Evolutionary conservation across 2,888 invertebrate genomes (phyloP).

Genomic region (Crossocerus cetratus): DNA sequence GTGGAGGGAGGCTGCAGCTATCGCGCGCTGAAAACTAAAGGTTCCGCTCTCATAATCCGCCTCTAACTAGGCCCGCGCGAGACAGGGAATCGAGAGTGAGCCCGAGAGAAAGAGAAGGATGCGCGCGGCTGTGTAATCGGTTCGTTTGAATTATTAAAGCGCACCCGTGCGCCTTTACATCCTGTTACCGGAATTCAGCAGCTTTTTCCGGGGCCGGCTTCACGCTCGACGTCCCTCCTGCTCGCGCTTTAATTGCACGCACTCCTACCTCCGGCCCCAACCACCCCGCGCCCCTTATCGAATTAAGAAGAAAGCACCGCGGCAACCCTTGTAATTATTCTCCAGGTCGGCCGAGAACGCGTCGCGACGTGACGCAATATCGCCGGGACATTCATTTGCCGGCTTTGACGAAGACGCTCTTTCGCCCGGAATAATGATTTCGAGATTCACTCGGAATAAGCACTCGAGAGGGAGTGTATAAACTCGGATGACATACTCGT

Average conservation of each 20-base stretch:
- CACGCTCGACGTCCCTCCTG: background rate
- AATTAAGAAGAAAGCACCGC: background rate
- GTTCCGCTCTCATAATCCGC: slow-evolving; percentile 44
- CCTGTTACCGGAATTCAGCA: slow-evolving; percentile 16
- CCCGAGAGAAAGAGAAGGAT: background rate
- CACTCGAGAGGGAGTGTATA: too few species aligned
- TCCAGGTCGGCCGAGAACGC: too few species aligned
- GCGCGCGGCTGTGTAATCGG: slow-evolving; percentile 37
- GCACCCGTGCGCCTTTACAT: background rate
- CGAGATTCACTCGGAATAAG: too few species aligned
- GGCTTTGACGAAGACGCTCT: too few species aligned
- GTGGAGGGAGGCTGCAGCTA: slow-evolving; percentile 16
- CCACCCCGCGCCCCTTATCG: background rate
- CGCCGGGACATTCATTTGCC: too few species aligned
- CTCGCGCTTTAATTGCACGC: slow-evolving; percentile 5
- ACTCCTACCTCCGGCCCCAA: background rate
- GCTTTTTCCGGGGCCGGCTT: background rate
- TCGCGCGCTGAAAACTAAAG: slow-evolving; percentile 50
- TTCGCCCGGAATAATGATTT: too few species aligned
- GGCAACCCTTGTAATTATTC: background rate
- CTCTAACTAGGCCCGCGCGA: slow-evolving; percentile 36
- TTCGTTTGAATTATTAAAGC: slow-evolving; percentile 49
- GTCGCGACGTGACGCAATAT: too few species aligned
- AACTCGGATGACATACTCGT: too few species aligned
- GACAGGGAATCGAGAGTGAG: background rate